Evolutionary conservation across 2,888 invertebrate genomes (phyloP), one percentile per base, ranked within the genome.

Genomic region (Dynastes maya): DNA sequence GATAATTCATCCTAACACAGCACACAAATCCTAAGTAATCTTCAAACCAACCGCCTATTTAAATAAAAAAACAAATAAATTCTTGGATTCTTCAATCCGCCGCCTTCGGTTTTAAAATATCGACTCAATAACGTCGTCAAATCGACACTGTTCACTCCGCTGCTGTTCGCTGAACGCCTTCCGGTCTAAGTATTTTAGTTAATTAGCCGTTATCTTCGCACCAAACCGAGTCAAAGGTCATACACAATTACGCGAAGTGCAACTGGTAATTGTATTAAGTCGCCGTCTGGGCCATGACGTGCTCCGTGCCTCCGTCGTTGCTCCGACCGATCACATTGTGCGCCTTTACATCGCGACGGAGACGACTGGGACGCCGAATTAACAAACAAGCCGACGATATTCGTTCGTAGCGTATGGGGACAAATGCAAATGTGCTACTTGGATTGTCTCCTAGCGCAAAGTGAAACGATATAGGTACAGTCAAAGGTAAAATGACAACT

Each of bases 251-350:
- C 85, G 85, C 84, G 85, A 86, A 86, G 85, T 86, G 86, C 86
- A 86, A 85, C 85, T 84, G 84, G 85, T 86, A 86, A 86, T 86
- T 86, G 85, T 85, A 84, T 86, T 86, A 86, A 85, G 86, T 86
- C 86, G 86, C 86, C 86, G 86, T 86, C 86, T 86, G 84, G 86
- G 84, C 85, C 85, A 83, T 85, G 85, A 84, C 83, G 84, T 81
- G 16, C 37, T 8, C 55, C 53, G 22, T 37, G 32, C 22, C 68
- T 45, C 77, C 55, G 16, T 53, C 53, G 13, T 51, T 74, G 13
- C 49, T n/a, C 45, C 45, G 16, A 37, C 77, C 78, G 79, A 72
- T 78, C 68, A 51, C 29, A 51, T 51, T 68, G 8, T 49, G 49
- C 45, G n/a, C 32, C 37, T 49, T 13, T 37, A 37, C 37, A 40